Percentiles rank a stretch among this genome's conserved stretches.
These are phyloP conservation scores for Lepidocyrtoides sp. DNA, from an alignment of 2,888 invertebrate genomes.

Conservation along the genomic window DNA sequence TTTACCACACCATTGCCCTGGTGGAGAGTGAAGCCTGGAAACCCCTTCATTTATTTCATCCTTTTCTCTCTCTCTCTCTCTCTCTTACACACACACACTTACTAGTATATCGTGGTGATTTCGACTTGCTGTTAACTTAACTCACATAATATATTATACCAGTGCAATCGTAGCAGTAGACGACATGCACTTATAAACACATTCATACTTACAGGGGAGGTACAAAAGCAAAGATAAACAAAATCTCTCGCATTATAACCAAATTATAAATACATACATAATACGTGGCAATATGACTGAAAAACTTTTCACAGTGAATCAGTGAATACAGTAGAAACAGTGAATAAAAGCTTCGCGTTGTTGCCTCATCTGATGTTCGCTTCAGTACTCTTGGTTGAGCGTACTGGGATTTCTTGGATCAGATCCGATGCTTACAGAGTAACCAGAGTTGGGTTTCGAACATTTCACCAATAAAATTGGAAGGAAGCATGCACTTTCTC, in stretches of 20 bases:
- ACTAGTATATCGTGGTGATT: slow-evolving; percentile 13
- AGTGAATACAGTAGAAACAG: not conserved
- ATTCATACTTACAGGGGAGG: slow-evolving; percentile 1
- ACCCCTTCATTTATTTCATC: slow-evolving; percentile 61
- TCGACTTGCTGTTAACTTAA: not conserved
- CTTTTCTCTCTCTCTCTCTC: too few species aligned
- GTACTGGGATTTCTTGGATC: slow-evolving; percentile 1
- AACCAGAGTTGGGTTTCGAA: not conserved
- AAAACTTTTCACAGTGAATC: not conserved
- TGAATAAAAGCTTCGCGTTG: not conserved
- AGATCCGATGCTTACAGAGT: not conserved
- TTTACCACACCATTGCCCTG: slow-evolving; percentile 15
- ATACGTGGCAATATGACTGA: not conserved
- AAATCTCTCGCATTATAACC: slow-evolving; percentile 33
- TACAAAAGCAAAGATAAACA: slow-evolving; percentile 50
- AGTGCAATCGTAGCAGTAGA: not conserved
- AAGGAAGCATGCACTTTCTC: slow-evolving; percentile 11
- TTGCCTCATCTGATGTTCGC: slow-evolving; percentile 41
- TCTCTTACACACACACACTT: too few species aligned
- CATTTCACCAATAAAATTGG: slow-evolving; percentile 26
- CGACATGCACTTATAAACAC: slow-evolving; percentile 4
- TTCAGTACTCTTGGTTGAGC: not conserved
- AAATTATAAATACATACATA: slow-evolving; percentile 32
- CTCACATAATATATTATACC: not conserved
- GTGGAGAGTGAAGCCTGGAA: slow-evolving; percentile 42